Evolutionary conservation across 2,113 vertebrate species (phyloP).

Genomic region (Bagarius yarrelli): DNA sequence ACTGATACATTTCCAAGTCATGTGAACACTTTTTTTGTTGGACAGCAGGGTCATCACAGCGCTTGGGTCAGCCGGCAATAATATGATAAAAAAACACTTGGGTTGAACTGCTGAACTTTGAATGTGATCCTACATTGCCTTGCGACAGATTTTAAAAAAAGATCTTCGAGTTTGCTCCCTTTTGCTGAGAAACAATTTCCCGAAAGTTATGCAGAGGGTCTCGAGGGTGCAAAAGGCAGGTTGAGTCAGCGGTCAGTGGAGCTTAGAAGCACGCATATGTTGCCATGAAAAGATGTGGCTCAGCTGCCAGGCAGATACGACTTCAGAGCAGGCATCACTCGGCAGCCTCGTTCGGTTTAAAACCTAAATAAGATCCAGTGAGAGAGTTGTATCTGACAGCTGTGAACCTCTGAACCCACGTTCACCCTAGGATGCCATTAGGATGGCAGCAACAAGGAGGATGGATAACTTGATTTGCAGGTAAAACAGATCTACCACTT

Average conservation of each 20-base stretch:
- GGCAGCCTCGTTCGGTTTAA: slow-evolving; percentile 59
- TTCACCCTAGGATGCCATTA: slow-evolving; percentile 56
- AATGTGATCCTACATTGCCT: slow-evolving; percentile 65
- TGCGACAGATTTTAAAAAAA: slow-evolving; percentile 61
- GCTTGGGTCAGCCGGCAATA: neutral
- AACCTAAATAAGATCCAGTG: slow-evolving; percentile 64
- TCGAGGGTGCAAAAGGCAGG: slow-evolving; percentile 61
- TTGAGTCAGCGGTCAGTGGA: slow-evolving; percentile 67
- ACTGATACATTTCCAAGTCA: slow-evolving; percentile 62
- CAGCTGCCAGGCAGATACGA: slow-evolving; percentile 66
- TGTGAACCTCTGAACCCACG: slow-evolving; percentile 70
- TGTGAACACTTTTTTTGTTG: slow-evolving; percentile 60
- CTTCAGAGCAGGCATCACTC: slow-evolving; percentile 68
- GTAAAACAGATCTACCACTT: neutral
- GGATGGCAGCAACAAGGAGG: slow-evolving; percentile 40
- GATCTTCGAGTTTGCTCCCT: slow-evolving; percentile 39
- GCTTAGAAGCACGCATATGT: slow-evolving; percentile 54
- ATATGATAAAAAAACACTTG: slow-evolving; percentile 34
- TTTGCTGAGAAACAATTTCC: slow-evolving; percentile 54
- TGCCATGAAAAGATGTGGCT: slow-evolving; percentile 65
- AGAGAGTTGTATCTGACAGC: slow-evolving; percentile 69
- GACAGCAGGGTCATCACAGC: slow-evolving; percentile 59
- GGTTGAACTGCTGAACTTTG: slow-evolving; percentile 74
- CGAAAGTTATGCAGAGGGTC: slow-evolving; percentile 59
- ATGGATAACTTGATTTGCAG: slow-evolving; percentile 31